phyloP scores from a whole-genome alignment of 2,113 vertebrate species.

The Brachyhypopomus gauderio region DNA sequence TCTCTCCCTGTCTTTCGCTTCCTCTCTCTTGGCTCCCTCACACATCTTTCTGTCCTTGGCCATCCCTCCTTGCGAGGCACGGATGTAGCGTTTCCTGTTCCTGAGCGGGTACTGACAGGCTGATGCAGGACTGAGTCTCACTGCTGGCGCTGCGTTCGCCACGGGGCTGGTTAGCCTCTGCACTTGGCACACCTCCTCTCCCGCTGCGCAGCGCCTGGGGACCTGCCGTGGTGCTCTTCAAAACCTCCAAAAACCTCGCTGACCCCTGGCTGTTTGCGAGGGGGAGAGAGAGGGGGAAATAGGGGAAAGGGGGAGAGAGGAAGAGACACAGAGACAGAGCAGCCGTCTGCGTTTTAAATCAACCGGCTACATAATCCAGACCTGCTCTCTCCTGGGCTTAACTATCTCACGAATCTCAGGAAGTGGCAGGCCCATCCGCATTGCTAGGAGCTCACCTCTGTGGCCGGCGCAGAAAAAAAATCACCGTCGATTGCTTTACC shows the following conservation, averaged over 20 bases:
- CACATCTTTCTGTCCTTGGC: conserved; percentile 26
- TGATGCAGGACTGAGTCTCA: conserved; percentile 15
- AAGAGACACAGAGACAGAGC: conserved; percentile 9
- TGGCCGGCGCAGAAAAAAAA: not conserved
- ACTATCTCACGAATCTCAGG: conserved; percentile 43
- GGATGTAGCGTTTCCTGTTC: conserved; percentile 51
- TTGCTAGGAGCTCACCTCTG: conserved; percentile 29
- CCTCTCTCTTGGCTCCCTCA: not conserved
- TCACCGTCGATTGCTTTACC: conserved; percentile 35
- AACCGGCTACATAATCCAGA: conserved; percentile 46
- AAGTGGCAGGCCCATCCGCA: conserved; percentile 32
- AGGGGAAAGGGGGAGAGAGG: not conserved
- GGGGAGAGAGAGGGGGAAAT: not conserved
- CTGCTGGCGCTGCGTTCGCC: not conserved
- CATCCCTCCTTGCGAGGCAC: conserved; percentile 27
- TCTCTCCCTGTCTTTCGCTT: not conserved
- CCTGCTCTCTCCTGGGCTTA: conserved; percentile 23
- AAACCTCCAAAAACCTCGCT: conserved; percentile 30
- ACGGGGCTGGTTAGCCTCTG: conserved; percentile 43
- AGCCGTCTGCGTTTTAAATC: conserved; percentile 45
- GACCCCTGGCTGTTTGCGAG: conserved; percentile 36
- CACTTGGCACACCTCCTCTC: conserved; percentile 21
- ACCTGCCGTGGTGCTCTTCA: conserved; percentile 35
- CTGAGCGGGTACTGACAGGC: conserved; percentile 33
- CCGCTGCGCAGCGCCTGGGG: conserved; percentile 23